Evolutionary conservation across 2,888 invertebrate species (phyloP), one percentile per base, ranked within the genome.

Genomic region (Lomographa bimaculata): DNA sequence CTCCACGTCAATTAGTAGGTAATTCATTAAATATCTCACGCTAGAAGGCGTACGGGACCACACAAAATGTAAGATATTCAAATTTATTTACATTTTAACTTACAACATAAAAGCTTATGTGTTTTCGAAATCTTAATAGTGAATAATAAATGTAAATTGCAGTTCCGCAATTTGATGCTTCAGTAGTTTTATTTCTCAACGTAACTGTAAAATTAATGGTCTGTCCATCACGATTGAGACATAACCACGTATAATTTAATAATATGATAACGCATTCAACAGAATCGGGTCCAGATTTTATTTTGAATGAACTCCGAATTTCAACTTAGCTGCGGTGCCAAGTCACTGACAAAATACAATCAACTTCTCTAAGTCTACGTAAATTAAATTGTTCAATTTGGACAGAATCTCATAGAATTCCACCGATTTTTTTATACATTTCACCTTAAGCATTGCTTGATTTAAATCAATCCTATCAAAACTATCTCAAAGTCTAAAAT

Each of bases 1-100:
- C 56, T 52, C 46, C 60, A 42, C 50, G 78, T 79, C 77, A 79
- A 79, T 79, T 79, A 79, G 76, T 64, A 69, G 60, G 46, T 64
- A 57, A 56, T 69, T 60, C 50, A 56, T 65, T 65, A 64, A 54
- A 62, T 55, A 46, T 48, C 50, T 44, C 42, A 42, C 46, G 46
- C 43, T 41, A 47, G 40, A 51, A 51, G 16, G 32, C 36, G 9
- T 25, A 32, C 16, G 39, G 39, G 66, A 62, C 61, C 57, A 64
- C 60, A 64, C 57, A 54, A 44, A 53, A 23, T 44, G 49, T 39
- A 57, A 51, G 43, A 51, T 52, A 61, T 50, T 46, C 16, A 42
- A 52, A 49, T 52, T 37, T 46, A 50, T 52, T 51, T 54, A 49
- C 46, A 42, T 46, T 39, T 42, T 26, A 39, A 34, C 46, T 42